A percentile compares a stretch with the other conserved stretches of the same genome.
phyloP scores from a whole-genome alignment of 1,140 invertebrate genomes.

The Tachypleus tridentatus region DNA sequence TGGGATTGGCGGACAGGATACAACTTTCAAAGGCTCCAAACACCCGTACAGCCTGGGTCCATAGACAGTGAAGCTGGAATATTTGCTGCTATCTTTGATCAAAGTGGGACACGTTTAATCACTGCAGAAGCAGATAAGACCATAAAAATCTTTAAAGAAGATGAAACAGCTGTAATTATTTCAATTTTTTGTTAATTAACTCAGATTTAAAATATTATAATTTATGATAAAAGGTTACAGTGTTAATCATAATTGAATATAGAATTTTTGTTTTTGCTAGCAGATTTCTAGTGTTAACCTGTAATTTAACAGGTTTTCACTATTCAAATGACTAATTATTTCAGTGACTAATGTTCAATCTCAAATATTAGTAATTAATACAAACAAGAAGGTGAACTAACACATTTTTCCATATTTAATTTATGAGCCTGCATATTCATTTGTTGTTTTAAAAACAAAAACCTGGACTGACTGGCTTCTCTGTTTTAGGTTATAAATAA shows the following conservation, averaged over 20 bases:
- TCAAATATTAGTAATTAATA: no score
- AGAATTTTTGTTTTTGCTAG: background rate
- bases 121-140: conserved; percentile 99
- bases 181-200: conserved; percentile 18
- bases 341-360: no score
- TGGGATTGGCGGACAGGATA: conserved; percentile 99
- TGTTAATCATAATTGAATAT: background rate
- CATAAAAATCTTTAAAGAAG: conserved; percentile 98
- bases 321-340: background rate
- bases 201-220: background rate
- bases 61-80: conserved; percentile 98
- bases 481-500: no score
- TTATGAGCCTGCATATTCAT: no score
- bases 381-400: no score
- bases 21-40: conserved; percentile 89
- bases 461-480: no score
- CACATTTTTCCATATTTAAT: no score
- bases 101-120: conserved; percentile 81
- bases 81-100: conserved; percentile 89
- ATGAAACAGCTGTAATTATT: conserved; percentile 65
- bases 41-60: conserved; percentile 93
- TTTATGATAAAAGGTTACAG: background rate
- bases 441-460: no score
- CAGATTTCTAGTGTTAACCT: no score
- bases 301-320: background rate